Base-by-base conservation (phyloP, 1,140 invertebrate species). In the Drosophila auraria region DNA sequence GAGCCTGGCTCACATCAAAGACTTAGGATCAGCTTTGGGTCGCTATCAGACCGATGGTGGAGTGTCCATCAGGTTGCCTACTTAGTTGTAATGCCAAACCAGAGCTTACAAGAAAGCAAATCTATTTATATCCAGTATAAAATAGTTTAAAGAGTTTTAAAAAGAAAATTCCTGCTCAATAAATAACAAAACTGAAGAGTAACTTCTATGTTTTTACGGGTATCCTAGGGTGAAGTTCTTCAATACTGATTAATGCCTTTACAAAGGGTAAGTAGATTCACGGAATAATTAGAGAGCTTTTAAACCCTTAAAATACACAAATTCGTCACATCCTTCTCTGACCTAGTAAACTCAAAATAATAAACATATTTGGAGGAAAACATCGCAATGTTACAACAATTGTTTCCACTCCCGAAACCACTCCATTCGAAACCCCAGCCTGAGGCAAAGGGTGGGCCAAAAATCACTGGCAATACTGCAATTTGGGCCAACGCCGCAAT, bases 1-100 rank as follows among this genome's bases (percentile, higher is more conserved):
- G 82, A 87, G 83, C 83, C 76, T 72, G 83, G 83, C 83, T 87
- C 83, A 79, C 59, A 63, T 64, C 59, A 87, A 69, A 87, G 80
- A 87, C 83, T 84, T 81, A 51, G 76, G 75, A 78, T 78, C 59
- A 40, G 66, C 54, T 74, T 74, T 74, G 42, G 50, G n/a, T 36
- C n/a, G 33, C 27, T 53, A 61, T 47, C 36, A 12, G 30, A 47
- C 44, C 27, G 57, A 42, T 30, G 12, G 17, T 56, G 33, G 53
- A 23, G 20, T 44, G 23, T 65, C 9, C 53, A 51, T 45, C 17
- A 14, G 57, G 30, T 66, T 65, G 72, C 42, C 72, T 75, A 75
- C 40, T 62, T 78, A 78, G 64, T 78, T 62, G 25, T 78, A 70
- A 78, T 58, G 75, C 75, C 75, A 78, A 78, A 69, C 56, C 53